Percentiles rank a stretch among this genome's conserved stretches.
phyloP scores from a whole-genome alignment of 2,797 vertebrate species.

The Botia kubotai region DNA sequence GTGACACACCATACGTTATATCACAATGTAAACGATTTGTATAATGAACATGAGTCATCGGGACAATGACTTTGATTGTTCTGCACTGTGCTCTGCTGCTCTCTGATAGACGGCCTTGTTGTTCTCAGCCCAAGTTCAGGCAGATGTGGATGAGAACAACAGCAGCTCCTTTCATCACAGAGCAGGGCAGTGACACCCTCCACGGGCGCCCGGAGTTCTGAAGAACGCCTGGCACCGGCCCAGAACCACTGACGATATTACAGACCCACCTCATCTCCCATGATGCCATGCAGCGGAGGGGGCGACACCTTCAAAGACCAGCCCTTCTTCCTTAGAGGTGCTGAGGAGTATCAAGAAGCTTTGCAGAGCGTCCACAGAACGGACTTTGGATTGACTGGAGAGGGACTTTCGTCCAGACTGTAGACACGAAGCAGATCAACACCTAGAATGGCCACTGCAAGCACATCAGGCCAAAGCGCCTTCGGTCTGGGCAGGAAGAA shows the following conservation, averaged over 20 bases:
- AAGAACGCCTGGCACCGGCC: constrained; percentile 90
- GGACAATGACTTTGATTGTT: constrained; percentile 77
- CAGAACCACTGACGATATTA: constrained; percentile 83
- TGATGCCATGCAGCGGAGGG: constrained; percentile 82
- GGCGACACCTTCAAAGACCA: constrained; percentile 96
- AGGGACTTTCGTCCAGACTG: constrained; percentile 61
- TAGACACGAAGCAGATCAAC: constrained; percentile 59
- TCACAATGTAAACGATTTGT: constrained; percentile 65
- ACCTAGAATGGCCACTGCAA: constrained; percentile 87
- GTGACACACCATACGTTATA: constrained; percentile 50
- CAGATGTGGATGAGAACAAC: constrained; percentile 94
- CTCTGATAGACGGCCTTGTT: constrained; percentile 91
- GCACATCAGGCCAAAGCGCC: constrained; percentile 85
- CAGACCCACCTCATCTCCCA: constrained; percentile 89
- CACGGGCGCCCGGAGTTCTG: constrained; percentile 84
- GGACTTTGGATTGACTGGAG: constrained; percentile 80
- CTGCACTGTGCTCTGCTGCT: constrained; percentile 83
- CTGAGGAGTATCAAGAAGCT: constrained; percentile 84
- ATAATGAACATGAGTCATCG: constrained; percentile 64
- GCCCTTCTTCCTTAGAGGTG: constrained; percentile 82
- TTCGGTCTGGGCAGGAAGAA: constrained; percentile 80
- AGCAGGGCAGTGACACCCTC: constrained; percentile 94
- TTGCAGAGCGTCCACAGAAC: constrained; percentile 74
- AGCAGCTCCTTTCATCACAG: constrained; percentile 79
- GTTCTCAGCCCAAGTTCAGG: constrained; percentile 79